A percentile compares a stretch with the other conserved stretches of the same genome.
phyloP scores from a whole-genome alignment of 2,888 invertebrate species.

The Heliconius ethilla region DNA sequence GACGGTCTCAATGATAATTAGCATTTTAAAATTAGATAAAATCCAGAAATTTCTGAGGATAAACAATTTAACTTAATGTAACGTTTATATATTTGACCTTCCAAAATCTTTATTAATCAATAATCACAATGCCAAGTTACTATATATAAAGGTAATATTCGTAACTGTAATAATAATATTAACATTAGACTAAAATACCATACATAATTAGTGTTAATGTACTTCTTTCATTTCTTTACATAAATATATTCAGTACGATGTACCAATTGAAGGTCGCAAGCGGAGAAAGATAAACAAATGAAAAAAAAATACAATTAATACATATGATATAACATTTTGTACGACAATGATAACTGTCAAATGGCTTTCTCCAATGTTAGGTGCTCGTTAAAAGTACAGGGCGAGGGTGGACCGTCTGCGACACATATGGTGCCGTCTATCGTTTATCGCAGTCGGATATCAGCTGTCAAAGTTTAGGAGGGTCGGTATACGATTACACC shows the following conservation, averaged over 20 bases:
- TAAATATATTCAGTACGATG: not conserved
- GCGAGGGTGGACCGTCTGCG: constrained; percentile 48
- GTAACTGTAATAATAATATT: not conserved
- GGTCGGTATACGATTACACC: constrained; percentile 55
- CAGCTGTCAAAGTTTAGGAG: constrained; percentile 66
- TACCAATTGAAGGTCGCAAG: not conserved
- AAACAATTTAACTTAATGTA: not conserved
- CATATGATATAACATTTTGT: not conserved
- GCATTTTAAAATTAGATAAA: not conserved
- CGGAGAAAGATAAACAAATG: not conserved
- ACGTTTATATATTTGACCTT: not conserved
- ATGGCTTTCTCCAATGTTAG: constrained; percentile 2
- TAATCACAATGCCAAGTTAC: not conserved
- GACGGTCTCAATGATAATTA: not conserved
- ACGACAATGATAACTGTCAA: not conserved
- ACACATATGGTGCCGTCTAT: constrained; percentile 66
- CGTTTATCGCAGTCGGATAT: constrained; percentile 71
- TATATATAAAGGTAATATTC: not conserved
- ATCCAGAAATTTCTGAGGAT: not conserved
- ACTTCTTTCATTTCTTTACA: not conserved
- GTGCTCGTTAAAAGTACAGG: constrained; percentile 31
- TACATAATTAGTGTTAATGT: not conserved
- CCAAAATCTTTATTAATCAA: not conserved
- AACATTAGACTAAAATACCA: not conserved
- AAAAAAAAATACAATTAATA: not conserved